Evolutionary conservation across 2,888 invertebrate species (phyloP).

Genomic region (Hydriomena furcata): DNA sequence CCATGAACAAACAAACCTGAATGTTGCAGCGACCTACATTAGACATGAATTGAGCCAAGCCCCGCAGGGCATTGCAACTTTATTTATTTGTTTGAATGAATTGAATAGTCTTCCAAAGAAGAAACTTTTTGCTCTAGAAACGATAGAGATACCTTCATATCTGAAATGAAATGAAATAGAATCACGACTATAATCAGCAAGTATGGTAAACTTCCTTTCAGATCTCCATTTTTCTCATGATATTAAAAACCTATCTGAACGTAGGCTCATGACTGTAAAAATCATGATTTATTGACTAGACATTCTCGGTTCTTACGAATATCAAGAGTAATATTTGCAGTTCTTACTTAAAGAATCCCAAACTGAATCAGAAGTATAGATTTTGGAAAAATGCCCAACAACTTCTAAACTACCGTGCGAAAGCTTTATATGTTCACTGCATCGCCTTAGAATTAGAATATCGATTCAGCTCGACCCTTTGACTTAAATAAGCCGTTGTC

Average conservation of each 20-base stretch:
- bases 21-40: slow-evolving; percentile 13
- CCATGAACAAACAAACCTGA: slow-evolving; percentile 13
- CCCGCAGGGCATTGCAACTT: not conserved
- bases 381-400: slow-evolving; percentile 4
- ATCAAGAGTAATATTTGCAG: not conserved
- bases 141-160: no score
- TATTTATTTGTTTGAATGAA: not conserved
- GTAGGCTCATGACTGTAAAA: no score
- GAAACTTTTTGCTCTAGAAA: no score
- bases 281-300: no score
- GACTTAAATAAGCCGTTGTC: slow-evolving; percentile 12
- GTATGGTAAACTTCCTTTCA: no score
- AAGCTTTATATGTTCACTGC: slow-evolving; percentile 9
- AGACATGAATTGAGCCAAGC: not conserved
- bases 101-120: no score
- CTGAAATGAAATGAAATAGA: no score
- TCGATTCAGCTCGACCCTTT: slow-evolving; percentile 19
- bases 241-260: no score
- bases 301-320: no score
- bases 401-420: not conserved
- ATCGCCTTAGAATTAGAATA: slow-evolving; percentile 12
- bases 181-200: no score
- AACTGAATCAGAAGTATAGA: not conserved
- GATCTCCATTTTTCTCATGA: no score
- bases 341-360: not conserved